A percentile compares a stretch with the other conserved stretches of the same genome.
Conservation (phyloP, 2,888 invertebrate species). For the Danaus chrysippus region DNA sequence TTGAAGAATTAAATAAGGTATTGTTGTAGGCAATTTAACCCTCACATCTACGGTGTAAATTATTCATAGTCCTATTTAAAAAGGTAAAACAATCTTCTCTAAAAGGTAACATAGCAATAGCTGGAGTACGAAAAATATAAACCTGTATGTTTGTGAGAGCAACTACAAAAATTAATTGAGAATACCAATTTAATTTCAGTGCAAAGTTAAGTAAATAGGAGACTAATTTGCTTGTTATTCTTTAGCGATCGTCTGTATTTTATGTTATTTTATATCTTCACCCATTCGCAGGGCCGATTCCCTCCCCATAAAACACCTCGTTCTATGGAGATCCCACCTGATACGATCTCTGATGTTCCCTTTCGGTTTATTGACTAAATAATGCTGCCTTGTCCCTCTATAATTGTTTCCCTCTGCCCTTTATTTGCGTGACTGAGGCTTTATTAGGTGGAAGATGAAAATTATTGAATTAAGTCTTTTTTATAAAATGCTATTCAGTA, state of each 20-base stretch:
- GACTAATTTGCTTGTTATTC: constrained; percentile 25
- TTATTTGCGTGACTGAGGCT: constrained; percentile 45
- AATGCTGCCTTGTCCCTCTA: constrained; percentile 39
- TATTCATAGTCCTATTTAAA: too few relatives aligned
- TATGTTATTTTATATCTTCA: constrained; percentile 32
- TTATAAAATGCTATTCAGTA: constrained; percentile 7
- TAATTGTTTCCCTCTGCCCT: constrained; percentile 49
- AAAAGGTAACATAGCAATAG: too few relatives aligned
- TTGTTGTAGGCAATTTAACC: too few relatives aligned
- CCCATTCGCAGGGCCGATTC: constrained; percentile 42
- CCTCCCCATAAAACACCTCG: constrained; percentile 56
- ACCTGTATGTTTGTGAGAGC: background rate
- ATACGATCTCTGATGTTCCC: constrained; percentile 47
- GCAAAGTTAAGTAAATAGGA: constrained; percentile 9
- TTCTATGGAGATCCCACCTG: constrained; percentile 49
- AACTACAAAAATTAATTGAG: background rate
- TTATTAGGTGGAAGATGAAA: constrained; percentile 43
- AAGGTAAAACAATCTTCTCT: too few relatives aligned
- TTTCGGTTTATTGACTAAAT: constrained; percentile 51
- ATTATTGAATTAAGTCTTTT: constrained; percentile 27
- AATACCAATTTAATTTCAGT: background rate
- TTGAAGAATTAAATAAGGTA: too few relatives aligned
- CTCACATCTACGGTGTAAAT: too few relatives aligned
- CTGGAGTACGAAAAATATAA: too few relatives aligned
- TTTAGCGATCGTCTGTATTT: constrained; percentile 28